A percentile compares a stretch with the other conserved stretches of the same genome.
These are phyloP conservation scores for Ophion obscuratus DNA, from an alignment of 2,888 invertebrate species.

Conservation along the genomic window DNA sequence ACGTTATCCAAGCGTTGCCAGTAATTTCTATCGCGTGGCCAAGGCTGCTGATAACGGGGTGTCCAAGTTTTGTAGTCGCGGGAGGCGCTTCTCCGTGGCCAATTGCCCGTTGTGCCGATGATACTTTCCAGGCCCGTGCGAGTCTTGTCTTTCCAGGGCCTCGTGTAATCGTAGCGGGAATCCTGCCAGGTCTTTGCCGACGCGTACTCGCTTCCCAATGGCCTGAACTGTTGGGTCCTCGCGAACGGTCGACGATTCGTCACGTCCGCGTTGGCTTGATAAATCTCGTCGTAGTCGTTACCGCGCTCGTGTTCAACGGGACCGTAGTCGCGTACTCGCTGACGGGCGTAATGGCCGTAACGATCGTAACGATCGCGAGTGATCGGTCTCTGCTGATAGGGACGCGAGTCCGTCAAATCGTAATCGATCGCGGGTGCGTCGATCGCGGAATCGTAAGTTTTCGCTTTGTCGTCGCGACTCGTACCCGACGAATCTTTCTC, in stretches of 20 bases:
- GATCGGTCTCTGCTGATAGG: slow-evolving; percentile 61
- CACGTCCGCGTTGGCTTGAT: slow-evolving; percentile 36
- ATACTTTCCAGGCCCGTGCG: slow-evolving; percentile 47
- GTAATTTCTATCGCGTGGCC: slow-evolving; percentile 59
- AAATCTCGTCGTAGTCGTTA: slow-evolving; percentile 59
- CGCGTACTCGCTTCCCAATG: slow-evolving; percentile 68
- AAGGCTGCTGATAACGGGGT: slow-evolving; percentile 59
- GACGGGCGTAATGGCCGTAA: slow-evolving; percentile 62
- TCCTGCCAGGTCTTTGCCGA: slow-evolving; percentile 73
- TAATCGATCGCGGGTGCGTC: slow-evolving; percentile 69
- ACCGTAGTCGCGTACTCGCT: slow-evolving; percentile 57
- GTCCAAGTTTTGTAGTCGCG: slow-evolving; percentile 69
- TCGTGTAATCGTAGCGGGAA: slow-evolving; percentile 68
- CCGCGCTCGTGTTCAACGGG: slow-evolving; percentile 18
- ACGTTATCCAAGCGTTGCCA: slow-evolving; percentile 45
- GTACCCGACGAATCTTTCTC: slow-evolving; percentile 68
- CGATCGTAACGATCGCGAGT: slow-evolving; percentile 58
- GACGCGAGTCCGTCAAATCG: slow-evolving; percentile 65
- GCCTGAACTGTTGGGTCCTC: slow-evolving; percentile 69
- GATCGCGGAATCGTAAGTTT: slow-evolving; percentile 60
- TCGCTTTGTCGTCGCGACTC: slow-evolving; percentile 56
- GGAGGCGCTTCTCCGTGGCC: slow-evolving; percentile 68
- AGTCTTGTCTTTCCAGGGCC: slow-evolving; percentile 69
- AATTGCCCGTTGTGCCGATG: slow-evolving; percentile 51
- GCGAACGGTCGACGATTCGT: slow-evolving; percentile 54